Percentiles rank a stretch among this genome's conserved stretches.
Conservation (phyloP, 1,140 invertebrate genomes). For the Rhagoletis pomonella region DNA sequence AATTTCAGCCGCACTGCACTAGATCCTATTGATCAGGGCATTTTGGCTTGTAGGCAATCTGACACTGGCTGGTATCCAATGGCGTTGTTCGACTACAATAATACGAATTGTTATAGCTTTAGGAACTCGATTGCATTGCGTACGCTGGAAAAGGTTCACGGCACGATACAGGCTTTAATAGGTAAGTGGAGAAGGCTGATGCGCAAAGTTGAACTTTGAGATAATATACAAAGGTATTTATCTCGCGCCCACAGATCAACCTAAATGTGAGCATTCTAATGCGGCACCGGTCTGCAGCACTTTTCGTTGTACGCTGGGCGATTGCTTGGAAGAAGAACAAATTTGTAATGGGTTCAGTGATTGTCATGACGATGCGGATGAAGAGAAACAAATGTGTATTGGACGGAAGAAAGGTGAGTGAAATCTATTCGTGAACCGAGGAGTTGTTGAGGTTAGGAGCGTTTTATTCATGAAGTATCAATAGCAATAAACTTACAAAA, state of each 20-base stretch:
- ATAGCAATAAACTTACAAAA: too few species aligned
- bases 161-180: slow-evolving; percentile 63
- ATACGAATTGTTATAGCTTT: slow-evolving; percentile 69
- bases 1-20: slow-evolving; percentile 43
- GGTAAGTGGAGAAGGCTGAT: slow-evolving; percentile 59
- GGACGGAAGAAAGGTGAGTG: slow-evolving; percentile 58
- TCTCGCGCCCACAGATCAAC: not conserved
- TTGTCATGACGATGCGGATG: slow-evolving; percentile 82
- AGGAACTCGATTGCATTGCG: slow-evolving; percentile 63
- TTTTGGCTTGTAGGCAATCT: slow-evolving; percentile 66
- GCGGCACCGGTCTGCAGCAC: slow-evolving; percentile 74
- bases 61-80: slow-evolving; percentile 69
- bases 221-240: not conserved
- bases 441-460: not conserved
- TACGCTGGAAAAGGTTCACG: slow-evolving; percentile 64
- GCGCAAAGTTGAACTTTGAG: not conserved
- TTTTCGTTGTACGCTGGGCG: slow-evolving; percentile 80
- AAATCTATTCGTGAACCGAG: not conserved
- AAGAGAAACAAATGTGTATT: slow-evolving; percentile 76
- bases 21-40: slow-evolving; percentile 67
- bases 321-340: slow-evolving; percentile 79
- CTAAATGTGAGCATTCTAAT: slow-evolving; percentile 25
- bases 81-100: slow-evolving; percentile 67
- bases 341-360: slow-evolving; percentile 83
- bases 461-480: too few species aligned